A percentile compares a stretch with the other conserved stretches of the same genome.
Conservation (phyloP, 1,140 invertebrate genomes). For the Hycleus cichorii region DNA sequence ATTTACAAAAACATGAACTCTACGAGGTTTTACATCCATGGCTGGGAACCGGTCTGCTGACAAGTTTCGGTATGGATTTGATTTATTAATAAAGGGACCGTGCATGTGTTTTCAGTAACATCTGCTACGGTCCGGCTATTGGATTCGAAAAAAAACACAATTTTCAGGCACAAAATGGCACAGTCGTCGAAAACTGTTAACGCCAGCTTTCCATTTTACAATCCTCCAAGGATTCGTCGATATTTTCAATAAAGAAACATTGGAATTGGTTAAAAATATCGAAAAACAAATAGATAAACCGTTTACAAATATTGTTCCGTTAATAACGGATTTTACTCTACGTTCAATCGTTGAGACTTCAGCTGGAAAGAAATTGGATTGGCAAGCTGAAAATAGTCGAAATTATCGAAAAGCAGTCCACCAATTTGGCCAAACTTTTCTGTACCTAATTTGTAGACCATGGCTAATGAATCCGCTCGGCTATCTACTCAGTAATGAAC, state of each 20-base stretch:
- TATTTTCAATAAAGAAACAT: slow-evolving; percentile 58
- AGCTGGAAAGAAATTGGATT: slow-evolving; percentile 68
- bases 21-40: slow-evolving; percentile 27
- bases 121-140: too few species aligned
- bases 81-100: too few species aligned
- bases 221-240: slow-evolving; percentile 65
- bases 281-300: slow-evolving; percentile 1
- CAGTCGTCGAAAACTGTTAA: slow-evolving; percentile 57
- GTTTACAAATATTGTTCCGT: slow-evolving; percentile 1
- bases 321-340: slow-evolving; percentile 13
- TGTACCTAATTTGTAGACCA: slow-evolving; percentile 50
- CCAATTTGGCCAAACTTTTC: slow-evolving; percentile 40
- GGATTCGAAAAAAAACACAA: too few species aligned
- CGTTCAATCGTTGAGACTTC: slow-evolving; percentile 54
- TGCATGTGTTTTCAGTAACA: too few species aligned
- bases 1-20: background rate
- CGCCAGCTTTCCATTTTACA: slow-evolving; percentile 69
- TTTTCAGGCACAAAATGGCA: slow-evolving; percentile 51
- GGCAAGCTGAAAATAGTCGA: slow-evolving; percentile 48
- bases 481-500: slow-evolving; percentile 44
- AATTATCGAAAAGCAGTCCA: slow-evolving; percentile 53
- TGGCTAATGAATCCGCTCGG: slow-evolving; percentile 50
- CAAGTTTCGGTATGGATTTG: slow-evolving; percentile 34
- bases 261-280: slow-evolving; percentile 44
- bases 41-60: slow-evolving; percentile 1